Evolutionary conservation across 2,113 vertebrate genomes (phyloP), one percentile per base, ranked within the genome.

Genomic region (Xenopus laevis): DNA sequence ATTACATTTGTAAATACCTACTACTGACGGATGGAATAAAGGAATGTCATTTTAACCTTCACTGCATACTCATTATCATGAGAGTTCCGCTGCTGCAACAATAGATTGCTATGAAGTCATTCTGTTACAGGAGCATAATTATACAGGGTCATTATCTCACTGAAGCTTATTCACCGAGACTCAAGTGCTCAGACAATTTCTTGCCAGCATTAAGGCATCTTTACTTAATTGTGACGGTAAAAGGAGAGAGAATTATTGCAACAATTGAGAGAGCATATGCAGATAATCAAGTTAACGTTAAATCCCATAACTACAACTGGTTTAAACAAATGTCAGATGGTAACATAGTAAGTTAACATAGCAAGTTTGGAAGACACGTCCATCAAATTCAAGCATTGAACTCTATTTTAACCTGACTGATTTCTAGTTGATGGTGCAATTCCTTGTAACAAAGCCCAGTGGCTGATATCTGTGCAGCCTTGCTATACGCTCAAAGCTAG

Each of bases 31-130:
- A 86, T 79, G 88, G 82, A 85, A 89, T 91, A 89, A 90, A 89
- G 88, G 88, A 83, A 83, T 89, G 88, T 89, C 86, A 88, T 71
- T 88, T 20, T 89, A 79, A 88, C 87, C 88, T 89, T 86, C 86
- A 87, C 86, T 89, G 88, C 63, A 63, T 85, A 90, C 84, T 87
- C n/a, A 11, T 87, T 89, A 87, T 82, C 82, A n/a, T 79, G 85
- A 87, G 87, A 74, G 83, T 86, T 84, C 81, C 68, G 85, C 88
- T 91, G 88, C 91, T 91, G 89, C 90, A 91, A 84, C 87, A 89
- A 87, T 90, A 88, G 83, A 82, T 79, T 55, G 13, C 53, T 55
- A 55, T 55, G 17, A 71, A 17, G 6, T 71, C 21, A 60, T 47
- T 62, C 46, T 60, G 18, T 18, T 64, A 58, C 17, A 66, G 16